Evolutionary conservation across 2,113 vertebrate species (phyloP).

Genomic region (Sciurus niger): DNA sequence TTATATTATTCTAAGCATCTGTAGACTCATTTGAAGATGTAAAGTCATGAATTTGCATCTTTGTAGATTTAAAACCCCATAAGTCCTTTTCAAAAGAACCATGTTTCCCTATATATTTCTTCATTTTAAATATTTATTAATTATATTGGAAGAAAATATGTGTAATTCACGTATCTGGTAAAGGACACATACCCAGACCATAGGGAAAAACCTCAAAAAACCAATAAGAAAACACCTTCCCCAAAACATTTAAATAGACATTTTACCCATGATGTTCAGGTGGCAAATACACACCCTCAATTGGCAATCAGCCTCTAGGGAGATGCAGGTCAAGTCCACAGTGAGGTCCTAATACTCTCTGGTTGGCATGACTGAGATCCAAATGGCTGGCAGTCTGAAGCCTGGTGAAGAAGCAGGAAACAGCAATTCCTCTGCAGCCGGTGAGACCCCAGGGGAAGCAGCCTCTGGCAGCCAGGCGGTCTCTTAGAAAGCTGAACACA

Average conservation of each 20-base stretch:
- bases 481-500: background rate
- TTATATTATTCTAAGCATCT: conserved; percentile 1
- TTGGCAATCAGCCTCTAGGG: background rate
- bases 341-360: background rate
- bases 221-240: background rate
- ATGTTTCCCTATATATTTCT: background rate
- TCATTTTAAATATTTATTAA: conserved; percentile 45
- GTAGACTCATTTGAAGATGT: background rate
- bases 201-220: background rate
- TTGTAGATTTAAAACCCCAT: background rate
- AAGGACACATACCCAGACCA: background rate
- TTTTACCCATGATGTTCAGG: background rate
- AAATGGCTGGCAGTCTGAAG: background rate
- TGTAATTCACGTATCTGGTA: conserved; percentile 24
- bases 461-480: background rate
- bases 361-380: background rate
- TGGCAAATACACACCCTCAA: background rate
- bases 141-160: conserved; percentile 14
- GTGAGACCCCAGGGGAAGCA: background rate
- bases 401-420: background rate
- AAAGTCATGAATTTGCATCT: background rate
- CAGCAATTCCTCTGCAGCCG: background rate
- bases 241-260: background rate
- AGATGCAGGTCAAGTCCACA: background rate
- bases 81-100: background rate